Evolutionary conservation across 30 jellyfish, hydroid and myxozoan genomes (phyloP), one percentile per base, ranked within the genome.

Genomic region (Cassiopea andromeda): DNA sequence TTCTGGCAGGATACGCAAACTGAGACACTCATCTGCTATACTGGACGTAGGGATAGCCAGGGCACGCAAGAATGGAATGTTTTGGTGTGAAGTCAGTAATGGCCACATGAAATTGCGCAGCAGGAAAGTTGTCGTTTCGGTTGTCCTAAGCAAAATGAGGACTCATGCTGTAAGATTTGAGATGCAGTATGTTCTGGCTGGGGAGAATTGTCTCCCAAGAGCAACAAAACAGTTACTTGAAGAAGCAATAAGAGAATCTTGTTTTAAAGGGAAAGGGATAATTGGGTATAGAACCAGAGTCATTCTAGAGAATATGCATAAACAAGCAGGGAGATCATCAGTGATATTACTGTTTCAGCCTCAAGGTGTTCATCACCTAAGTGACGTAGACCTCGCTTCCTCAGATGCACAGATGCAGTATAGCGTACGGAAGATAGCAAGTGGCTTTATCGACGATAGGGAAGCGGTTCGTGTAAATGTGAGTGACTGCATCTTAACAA

Each of bases 11-110:
- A 81, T 50, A 5, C 68, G 91, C 58, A 78, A 59, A 50, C 75
- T 82, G 46, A 68, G 91, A 9, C 54, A 64, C n/a, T 1, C 71
- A 2, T 18, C 93, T 10, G 87, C 92, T 50, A 48, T 81, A 16
- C 91, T 95, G 48, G 73, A 64, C 66, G 50, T 95, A 46, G 83
- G 83, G 15, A 50, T 15, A 10, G 92, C 79, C n/a, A 74, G 77
- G 64, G 14, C 50, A 48, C 44, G 82, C 48, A 82, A 71, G 27
- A 85, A 45, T 73, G 99, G 99, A 0, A 69, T 83, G 7, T 95
- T 85, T 90, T 95, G 99, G 99, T 95, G 99, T 77, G 98, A 95
- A 69, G 97, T 81, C 14, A 83, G 85, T 58, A 68, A 95, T 83
- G 99, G 98, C 27, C 58, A 69, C 45, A 67, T 73, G 84, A 83